These are phyloP conservation scores for Bucco capensis DNA, from an alignment of 2,113 vertebrate genomes.

Conservation along the genomic window DNA sequence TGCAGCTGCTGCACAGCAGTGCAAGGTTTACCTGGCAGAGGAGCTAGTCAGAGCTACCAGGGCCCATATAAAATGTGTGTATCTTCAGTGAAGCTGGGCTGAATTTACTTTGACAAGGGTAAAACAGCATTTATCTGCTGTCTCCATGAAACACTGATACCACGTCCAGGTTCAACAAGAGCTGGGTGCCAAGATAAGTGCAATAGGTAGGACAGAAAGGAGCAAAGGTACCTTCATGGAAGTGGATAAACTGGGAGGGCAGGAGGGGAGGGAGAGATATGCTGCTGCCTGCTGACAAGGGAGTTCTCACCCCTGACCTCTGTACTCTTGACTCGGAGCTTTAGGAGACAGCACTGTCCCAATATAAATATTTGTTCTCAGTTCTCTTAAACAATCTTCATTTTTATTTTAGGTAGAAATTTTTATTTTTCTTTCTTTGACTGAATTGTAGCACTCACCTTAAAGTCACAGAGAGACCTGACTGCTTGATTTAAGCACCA, in stretches of 20 bases:
- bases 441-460: background rate
- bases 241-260: background rate
- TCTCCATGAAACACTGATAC: background rate
- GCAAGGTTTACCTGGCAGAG: background rate
- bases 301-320: conserved; percentile 26
- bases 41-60: background rate
- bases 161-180: background rate
- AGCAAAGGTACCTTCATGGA: conserved; percentile 13
- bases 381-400: background rate
- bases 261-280: background rate
- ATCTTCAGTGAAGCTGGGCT: background rate
- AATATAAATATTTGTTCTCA: conserved; percentile 45
- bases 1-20: background rate
- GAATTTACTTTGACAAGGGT: background rate
- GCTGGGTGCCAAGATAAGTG: background rate
- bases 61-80: fast-evolving
- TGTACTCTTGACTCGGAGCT: conserved; percentile 1
- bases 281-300: conserved; percentile 1
- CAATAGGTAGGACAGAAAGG: background rate
- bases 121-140: background rate
- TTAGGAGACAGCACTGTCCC: background rate
- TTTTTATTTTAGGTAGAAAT: background rate
- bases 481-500: background rate
- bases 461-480: background rate
- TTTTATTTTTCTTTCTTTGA: background rate